Base-by-base conservation (phyloP, 2,113 vertebrate species). In the Dasyurus viverrinus region DNA sequence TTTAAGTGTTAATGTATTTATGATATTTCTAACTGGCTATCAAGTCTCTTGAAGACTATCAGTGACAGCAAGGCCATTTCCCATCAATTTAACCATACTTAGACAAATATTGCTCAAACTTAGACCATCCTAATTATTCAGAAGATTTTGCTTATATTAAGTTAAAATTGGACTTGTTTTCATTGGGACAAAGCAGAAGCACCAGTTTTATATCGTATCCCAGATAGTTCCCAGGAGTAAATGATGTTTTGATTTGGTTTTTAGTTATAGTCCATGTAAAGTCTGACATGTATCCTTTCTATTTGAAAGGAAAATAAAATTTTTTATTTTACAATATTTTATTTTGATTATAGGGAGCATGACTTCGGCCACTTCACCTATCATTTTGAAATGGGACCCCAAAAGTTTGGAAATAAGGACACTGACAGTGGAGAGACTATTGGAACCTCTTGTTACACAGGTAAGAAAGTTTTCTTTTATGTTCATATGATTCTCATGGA, bases 331-430 rank as follows among this genome's bases (percentile, higher is more conserved):
- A 36, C 60, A 91, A 8, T 68, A 2, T 97, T 0, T 14, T 97
- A 47, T 97, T 22, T 95, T 92, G 89, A 0, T 97, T 98, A 3
- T 54, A 99, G 98, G 98, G 98, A 99, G 96, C 98, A 99, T 99
- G 99, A 99, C 99, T 98, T 99, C 99, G 91, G 99, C 98, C 97
- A 99, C 99, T 0, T 99, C 99, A 95, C 99, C 99, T 96, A 99
- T 99, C 98, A 99, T 99, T 98, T 99, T 99, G 97, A 99, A 99
- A 99, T 99, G 99, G 99, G 99, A 99, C 97, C 99, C 99, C 96
- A 99, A 99, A 98, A 99, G 99, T 97, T 98, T 99, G 94, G 99
- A 99, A 98, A 99, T 99, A 96, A 99, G 99, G 93, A 99, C 99
- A 50, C 98, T 99, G 89, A 99, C 99, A 6, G 99, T 99, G 95